Evolutionary conservation across 2,113 vertebrate species (phyloP), one percentile per base, ranked within the genome.

Genomic region (Tetrao urogallus): DNA sequence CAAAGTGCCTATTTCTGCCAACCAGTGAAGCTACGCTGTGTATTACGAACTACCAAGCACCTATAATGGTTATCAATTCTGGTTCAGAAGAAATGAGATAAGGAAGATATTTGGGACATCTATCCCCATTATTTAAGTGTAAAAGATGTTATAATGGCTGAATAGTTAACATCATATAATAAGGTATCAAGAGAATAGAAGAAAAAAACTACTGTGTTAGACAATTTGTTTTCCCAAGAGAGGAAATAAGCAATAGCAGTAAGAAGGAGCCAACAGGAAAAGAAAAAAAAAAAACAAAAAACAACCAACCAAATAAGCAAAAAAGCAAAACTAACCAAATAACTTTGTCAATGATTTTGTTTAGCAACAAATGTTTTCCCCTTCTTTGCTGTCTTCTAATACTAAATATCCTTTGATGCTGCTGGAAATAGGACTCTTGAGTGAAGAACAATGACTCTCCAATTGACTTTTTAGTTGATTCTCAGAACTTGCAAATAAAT

Each of bases 401-500:
- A 90, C 16, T 86, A 91, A 54, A 54, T 58, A 67, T 4, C 56
- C 38, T 66, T 93, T 71, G 13, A 5, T 92, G 27, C 50, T 75
- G 15, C 79, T 76, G 40, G 64, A 91, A n/a, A 77, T 38, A 17
- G n/a, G 48, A 61, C 42, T 80, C 38, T 18, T 25, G 47, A 78
- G 32, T 69, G 70, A 65, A 81, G 82, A 86, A 52, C 60, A 74
- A 32, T 42, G 65, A 82, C 61, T 77, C 32, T 67, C 52, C 54
- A 27, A 42, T 1, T 71, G 60, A 65, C 4, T 0, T 81, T 90
- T 84, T 34, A 88, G 65, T 63, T 28, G n/a, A 12, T 67, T 91
- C 50, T 63, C 84, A 75, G 58, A 93, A 92, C 30, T 64, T 90
- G 66, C 86, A 92, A 86, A 90, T 64, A 92, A 92, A 88, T 87